These are phyloP conservation scores for Eupristina koningsbergeri DNA, from an alignment of 1,140 invertebrate species.

Conservation along the genomic window DNA sequence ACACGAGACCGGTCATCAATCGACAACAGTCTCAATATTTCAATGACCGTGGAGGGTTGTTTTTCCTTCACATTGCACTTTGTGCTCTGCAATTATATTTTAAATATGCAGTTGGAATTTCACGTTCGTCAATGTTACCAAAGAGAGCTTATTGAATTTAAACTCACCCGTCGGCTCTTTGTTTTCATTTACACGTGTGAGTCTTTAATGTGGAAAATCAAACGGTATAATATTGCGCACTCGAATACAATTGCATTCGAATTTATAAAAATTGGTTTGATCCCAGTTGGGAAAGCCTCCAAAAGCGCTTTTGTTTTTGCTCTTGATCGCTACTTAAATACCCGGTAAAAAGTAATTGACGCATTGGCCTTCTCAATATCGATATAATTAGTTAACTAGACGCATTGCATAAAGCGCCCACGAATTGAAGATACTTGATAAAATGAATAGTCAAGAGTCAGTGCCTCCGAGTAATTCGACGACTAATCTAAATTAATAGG, in stretches of 20 bases:
- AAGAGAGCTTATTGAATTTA: slow-evolving; percentile 24
- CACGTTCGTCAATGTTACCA: slow-evolving; percentile 31
- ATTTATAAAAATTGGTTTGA: slow-evolving; percentile 27
- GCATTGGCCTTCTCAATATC: not conserved
- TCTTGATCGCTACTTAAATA: not conserved
- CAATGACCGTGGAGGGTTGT: not conserved
- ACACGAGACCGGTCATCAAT: slow-evolving; percentile 39
- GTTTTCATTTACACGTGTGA: not conserved
- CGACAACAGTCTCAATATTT: slow-evolving; percentile 25
- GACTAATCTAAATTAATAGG: slow-evolving; percentile 62
- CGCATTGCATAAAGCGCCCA: not conserved
- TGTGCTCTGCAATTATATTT: slow-evolving; percentile 32
- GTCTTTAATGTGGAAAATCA: not conserved
- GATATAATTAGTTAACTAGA: not conserved
- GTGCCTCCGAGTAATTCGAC: slow-evolving; percentile 45
- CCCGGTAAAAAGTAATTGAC: not conserved
- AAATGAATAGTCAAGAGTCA: too few relatives aligned
- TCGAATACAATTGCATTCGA: slow-evolving; percentile 2
- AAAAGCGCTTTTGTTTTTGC: not conserved
- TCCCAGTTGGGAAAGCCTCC: not conserved
- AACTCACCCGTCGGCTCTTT: not conserved
- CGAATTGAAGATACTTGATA: not conserved
- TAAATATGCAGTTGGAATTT: slow-evolving; percentile 22
- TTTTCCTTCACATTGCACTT: not conserved
- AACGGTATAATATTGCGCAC: not conserved